phyloP scores from a whole-genome alignment of 2,888 invertebrate genomes.

The Digitonthophagus gazella region DNA sequence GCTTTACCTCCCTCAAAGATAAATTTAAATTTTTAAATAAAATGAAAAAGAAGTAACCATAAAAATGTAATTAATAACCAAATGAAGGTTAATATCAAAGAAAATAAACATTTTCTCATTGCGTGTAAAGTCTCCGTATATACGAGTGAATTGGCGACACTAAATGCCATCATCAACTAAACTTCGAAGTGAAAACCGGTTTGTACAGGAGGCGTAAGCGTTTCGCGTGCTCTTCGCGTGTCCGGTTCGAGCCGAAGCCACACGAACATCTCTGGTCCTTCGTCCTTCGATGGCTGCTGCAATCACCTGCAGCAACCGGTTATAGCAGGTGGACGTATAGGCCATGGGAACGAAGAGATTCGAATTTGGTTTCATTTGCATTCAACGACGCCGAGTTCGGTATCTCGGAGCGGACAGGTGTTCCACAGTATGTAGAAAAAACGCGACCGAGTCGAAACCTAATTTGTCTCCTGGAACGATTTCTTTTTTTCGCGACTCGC shows the following conservation, averaged over 20 bases:
- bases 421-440: background rate
- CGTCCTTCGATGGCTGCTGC: background rate
- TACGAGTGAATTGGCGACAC: background rate
- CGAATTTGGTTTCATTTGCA: background rate
- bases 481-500: background rate
- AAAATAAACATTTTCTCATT: background rate
- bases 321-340: background rate
- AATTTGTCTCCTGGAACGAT: background rate
- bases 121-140: background rate
- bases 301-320: background rate
- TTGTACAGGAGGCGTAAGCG: background rate
- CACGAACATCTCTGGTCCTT: background rate
- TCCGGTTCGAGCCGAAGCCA: background rate
- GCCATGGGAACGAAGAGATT: background rate
- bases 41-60: too few species aligned
- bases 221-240: conserved; percentile 15
- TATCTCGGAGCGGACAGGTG: background rate
- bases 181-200: conserved; percentile 8
- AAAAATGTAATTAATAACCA: too few species aligned
- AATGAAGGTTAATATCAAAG: background rate
- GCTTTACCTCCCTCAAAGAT: too few species aligned
- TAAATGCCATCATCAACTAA: background rate
- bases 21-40: too few species aligned
- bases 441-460: background rate
- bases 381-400: background rate